Base-by-base conservation (phyloP, 2,888 invertebrate species). In the Dichetophora obliterata region DNA sequence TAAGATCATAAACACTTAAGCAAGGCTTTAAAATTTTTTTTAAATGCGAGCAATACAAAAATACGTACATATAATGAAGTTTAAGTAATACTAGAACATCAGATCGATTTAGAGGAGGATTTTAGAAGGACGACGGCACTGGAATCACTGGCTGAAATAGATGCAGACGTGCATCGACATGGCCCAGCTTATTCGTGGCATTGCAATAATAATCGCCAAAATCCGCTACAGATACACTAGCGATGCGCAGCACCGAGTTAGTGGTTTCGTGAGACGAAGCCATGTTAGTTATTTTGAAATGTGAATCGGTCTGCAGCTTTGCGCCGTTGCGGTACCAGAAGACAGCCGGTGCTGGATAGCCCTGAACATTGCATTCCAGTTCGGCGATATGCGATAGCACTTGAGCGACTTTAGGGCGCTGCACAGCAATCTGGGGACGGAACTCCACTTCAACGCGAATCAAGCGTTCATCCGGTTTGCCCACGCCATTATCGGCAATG, bases 141-240 rank as follows among this genome's bases (percentile, higher is more conserved):
- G 87, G 87, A 78, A 88, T 87, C 75, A 87, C 83, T 74, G 85
- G 81, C 83, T 86, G 85, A 81, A 86, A 89, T 75, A 89, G 83
- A 82, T 88, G 84, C 75, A 89, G 82, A 70, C 86, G 86, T 52
- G 88, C 87, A 77, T 88, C 88, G 77, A 85, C 84, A 50, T 88
- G 85, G 19, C 90, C 89, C 80, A 89, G 79, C 82, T 88, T 89
- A 73, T 89, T 89, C 68, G 87, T 87, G 70, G 89, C 90, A 78
- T 88, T 88, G 82, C 89, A 89, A 48, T 83, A 87, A 72, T 88
- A 89, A 77, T 89, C 88, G 0, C 89, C 89, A 75, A 85, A 88
- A 81, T 90, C 87, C 61, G 82, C 79, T 66, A 83, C 85, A 73
- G 84, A 81, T 3, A 87, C 85, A 65, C 85, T 86, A 34, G 81